phyloP scores from a whole-genome alignment of 1,140 invertebrate species.

The Halesus radiatus region DNA sequence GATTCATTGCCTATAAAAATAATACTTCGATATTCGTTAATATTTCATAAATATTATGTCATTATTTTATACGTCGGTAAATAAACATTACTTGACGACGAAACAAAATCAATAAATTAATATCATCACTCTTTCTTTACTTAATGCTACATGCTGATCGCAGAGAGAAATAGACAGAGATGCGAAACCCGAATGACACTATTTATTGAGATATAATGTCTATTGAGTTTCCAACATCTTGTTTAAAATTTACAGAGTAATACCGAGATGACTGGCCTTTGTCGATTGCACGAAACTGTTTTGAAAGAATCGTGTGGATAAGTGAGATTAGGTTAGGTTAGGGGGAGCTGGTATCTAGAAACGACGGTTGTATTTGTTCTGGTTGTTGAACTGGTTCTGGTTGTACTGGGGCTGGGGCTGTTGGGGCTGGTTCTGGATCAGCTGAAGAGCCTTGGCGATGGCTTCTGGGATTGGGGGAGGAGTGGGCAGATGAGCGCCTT shows the following conservation, averaged over 20 bases:
- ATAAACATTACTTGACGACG: conserved; percentile 3
- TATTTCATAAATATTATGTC: too few species aligned
- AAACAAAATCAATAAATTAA: conserved; percentile 10
- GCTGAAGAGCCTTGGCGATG: conserved; percentile 74
- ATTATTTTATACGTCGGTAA: too few species aligned
- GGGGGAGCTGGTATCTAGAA: conserved; percentile 40
- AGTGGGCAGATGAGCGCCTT: conserved; percentile 76
- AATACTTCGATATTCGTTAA: conserved; percentile 26
- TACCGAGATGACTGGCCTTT: conserved; percentile 26
- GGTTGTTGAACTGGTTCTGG: conserved; percentile 41
- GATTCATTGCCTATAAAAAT: conserved; percentile 25
- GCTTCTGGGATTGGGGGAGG: conserved; percentile 78
- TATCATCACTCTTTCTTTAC: not conserved
- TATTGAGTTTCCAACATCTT: not conserved
- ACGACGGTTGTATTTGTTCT: conserved; percentile 48
- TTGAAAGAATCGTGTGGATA: not conserved
- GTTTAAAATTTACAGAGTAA: not conserved
- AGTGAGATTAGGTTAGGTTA: not conserved
- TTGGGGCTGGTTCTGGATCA: conserved; percentile 68
- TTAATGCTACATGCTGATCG: not conserved
- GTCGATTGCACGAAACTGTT: not conserved
- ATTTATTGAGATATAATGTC: too few species aligned
- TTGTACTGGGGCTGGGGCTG: conserved; percentile 59
- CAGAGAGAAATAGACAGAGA: too few species aligned
- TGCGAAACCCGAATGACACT: not conserved